These are phyloP conservation scores for Carcina quercana DNA, from an alignment of 2,888 invertebrate species.

Conservation along the genomic window DNA sequence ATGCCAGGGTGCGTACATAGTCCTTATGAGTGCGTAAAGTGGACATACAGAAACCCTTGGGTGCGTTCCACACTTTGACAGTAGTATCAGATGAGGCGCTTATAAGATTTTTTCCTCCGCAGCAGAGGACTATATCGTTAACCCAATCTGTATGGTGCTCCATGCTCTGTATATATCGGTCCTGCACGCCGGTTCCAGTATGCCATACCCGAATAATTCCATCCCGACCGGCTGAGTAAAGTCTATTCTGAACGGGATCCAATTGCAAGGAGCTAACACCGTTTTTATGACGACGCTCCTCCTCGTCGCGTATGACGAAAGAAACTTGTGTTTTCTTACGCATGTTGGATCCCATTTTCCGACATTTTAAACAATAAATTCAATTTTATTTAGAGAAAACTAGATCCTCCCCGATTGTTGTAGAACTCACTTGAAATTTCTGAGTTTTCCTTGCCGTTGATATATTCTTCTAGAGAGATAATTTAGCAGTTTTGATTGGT, in stretches of 20 bases:
- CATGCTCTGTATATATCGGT: slow-evolving; percentile 93
- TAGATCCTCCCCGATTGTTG: slow-evolving; percentile 6
- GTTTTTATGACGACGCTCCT: slow-evolving; percentile 94
- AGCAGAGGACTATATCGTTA: slow-evolving; percentile 98
- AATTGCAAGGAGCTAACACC: slow-evolving; percentile 97
- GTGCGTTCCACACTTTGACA: slow-evolving; percentile 99
- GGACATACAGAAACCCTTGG: slow-evolving; percentile 99
- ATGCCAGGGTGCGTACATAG: slow-evolving; percentile 98
- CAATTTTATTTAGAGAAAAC: slow-evolving; percentile 25
- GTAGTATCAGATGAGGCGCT: slow-evolving; percentile 99
- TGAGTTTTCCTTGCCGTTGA: slow-evolving; percentile 1
- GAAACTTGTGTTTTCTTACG: slow-evolving; percentile 87
- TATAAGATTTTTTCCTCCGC: slow-evolving; percentile 97
- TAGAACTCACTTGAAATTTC: slow-evolving; percentile 7
- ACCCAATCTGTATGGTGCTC: slow-evolving; percentile 99
- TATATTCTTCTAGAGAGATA: too few relatives aligned
- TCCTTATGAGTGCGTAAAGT: slow-evolving; percentile 98
- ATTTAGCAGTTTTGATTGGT: too few relatives aligned
- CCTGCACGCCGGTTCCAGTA: slow-evolving; percentile 72
- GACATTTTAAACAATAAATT: slow-evolving; percentile 56
- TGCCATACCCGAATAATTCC: slow-evolving; percentile 97
- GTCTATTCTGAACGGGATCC: slow-evolving; percentile 88
- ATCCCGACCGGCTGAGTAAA: slow-evolving; percentile 97
- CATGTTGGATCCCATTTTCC: slow-evolving; percentile 70
- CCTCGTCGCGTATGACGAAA: slow-evolving; percentile 97